phyloP scores from a whole-genome alignment of 2,113 vertebrate genomes.

The Micromys minutus region DNA sequence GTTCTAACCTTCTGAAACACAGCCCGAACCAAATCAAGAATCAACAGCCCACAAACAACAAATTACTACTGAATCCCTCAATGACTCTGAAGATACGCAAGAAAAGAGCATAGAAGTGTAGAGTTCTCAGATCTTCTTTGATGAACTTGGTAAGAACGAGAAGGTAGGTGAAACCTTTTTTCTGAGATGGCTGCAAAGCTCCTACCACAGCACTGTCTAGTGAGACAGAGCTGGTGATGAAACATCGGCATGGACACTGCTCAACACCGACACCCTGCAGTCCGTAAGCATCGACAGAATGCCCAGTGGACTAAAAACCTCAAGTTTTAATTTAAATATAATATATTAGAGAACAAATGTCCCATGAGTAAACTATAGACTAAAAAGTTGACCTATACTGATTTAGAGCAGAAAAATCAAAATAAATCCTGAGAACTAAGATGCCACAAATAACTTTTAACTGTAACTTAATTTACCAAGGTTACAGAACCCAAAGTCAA shows the following conservation, averaged over 20 bases:
- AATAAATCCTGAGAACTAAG: conserved; percentile 1
- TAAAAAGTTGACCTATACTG: not conserved
- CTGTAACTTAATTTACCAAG: conserved; percentile 20
- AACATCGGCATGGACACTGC: not conserved
- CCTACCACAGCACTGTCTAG: not conserved
- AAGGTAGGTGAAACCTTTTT: not conserved
- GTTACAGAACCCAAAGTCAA: conserved; percentile 11
- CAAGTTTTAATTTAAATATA: conserved; percentile 37
- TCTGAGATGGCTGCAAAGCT: conserved; percentile 38
- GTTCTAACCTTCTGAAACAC: not conserved
- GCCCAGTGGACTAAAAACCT: not conserved
- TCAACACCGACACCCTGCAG: not conserved
- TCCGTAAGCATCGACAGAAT: not conserved
- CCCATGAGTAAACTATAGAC: not conserved
- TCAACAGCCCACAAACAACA: not conserved
- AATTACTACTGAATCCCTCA: conserved; percentile 21
- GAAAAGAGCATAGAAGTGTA: conserved; percentile 21
- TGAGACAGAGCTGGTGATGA: not conserved
- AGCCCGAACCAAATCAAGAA: not conserved
- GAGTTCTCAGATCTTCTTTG: not conserved
- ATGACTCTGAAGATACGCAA: conserved; percentile 41
- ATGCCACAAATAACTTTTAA: conserved; percentile 23
- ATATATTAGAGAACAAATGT: conserved; percentile 25
- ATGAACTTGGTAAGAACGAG: not conserved
- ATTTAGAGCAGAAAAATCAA: conserved; percentile 26